phyloP scores from a whole-genome alignment of 92 coral and sea anemone species.

The Epizoanthus ramosus region DNA sequence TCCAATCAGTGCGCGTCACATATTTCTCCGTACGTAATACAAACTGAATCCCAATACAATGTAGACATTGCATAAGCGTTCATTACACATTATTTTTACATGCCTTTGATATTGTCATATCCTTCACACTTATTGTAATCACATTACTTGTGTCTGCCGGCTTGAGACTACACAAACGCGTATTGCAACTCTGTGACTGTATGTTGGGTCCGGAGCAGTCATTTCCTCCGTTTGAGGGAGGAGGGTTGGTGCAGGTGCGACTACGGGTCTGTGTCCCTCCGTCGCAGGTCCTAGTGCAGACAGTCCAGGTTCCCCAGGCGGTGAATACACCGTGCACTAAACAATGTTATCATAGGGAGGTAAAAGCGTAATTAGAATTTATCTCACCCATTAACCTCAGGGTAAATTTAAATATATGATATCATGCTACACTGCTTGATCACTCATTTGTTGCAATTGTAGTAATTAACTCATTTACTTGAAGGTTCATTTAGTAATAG shows the following conservation, averaged over 20 bases:
- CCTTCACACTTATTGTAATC: conserved; percentile 8
- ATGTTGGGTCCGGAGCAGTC: conserved; percentile 5
- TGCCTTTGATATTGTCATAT: conserved; percentile 28
- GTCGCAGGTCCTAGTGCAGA: conserved; percentile 21
- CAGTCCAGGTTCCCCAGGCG: conserved; percentile 17
- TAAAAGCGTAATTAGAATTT: too few species aligned
- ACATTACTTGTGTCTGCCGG: conserved; percentile 6
- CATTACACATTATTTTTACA: too few species aligned
- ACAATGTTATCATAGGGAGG: not conserved
- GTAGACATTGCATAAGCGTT: too few species aligned
- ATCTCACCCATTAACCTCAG: too few species aligned
- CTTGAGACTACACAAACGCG: not conserved
- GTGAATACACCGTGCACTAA: conserved; percentile 19
- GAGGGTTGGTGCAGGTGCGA: conserved; percentile 35
- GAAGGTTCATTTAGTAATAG: too few species aligned
- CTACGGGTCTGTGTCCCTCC: conserved; percentile 20
- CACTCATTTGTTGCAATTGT: too few species aligned
- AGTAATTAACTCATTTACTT: too few species aligned
- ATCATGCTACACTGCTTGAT: too few species aligned
- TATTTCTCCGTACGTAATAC: too few species aligned
- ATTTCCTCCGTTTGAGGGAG: conserved; percentile 35
- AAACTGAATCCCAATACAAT: too few species aligned
- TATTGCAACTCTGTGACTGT: conserved; percentile 18
- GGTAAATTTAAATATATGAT: too few species aligned
- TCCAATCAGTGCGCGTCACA: too few species aligned